Evolutionary conservation across 1,140 invertebrate species (phyloP).

Genomic region (Drosophila repleta): DNA sequence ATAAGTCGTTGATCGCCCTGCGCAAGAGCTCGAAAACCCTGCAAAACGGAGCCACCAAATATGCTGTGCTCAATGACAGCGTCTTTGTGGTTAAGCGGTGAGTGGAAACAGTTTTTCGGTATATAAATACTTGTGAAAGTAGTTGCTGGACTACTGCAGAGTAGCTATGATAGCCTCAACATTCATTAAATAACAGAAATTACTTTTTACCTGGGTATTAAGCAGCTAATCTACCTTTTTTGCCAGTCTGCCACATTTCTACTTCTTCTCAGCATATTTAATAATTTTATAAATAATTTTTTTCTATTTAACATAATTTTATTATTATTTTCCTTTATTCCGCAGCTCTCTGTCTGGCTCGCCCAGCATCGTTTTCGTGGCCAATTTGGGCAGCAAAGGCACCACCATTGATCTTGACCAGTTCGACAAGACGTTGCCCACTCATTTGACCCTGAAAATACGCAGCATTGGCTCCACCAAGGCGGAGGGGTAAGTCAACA

Average conservation of each 20-base stretch:
- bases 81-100: conserved; percentile 81
- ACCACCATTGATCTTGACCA: conserved; percentile 46
- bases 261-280: too few species aligned
- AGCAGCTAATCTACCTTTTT: too few species aligned
- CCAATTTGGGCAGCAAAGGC: conserved; percentile 47
- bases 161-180: too few species aligned
- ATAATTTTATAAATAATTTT: too few species aligned
- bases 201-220: too few species aligned
- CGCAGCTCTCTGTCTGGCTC: conserved; percentile 38
- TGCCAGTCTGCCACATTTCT: too few species aligned
- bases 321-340: background rate
- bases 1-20: conserved; percentile 62
- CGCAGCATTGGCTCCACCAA: conserved; percentile 58
- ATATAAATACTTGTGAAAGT: too few species aligned
- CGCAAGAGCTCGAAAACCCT: conserved; percentile 66
- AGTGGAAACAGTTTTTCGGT: conserved; percentile 34
- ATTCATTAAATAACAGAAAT: too few species aligned
- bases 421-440: conserved; percentile 59
- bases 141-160: too few species aligned
- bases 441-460: conserved; percentile 41
- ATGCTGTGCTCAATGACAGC: conserved; percentile 68
- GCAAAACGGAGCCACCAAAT: conserved; percentile 76
- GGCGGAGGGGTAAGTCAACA: conserved; percentile 44
- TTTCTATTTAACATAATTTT: background rate
- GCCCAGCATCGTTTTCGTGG: conserved; percentile 42